A percentile compares a stretch with the other conserved stretches of the same genome.
phyloP scores from a whole-genome alignment of 2,113 vertebrate genomes.

The Lycaon pictus region DNA sequence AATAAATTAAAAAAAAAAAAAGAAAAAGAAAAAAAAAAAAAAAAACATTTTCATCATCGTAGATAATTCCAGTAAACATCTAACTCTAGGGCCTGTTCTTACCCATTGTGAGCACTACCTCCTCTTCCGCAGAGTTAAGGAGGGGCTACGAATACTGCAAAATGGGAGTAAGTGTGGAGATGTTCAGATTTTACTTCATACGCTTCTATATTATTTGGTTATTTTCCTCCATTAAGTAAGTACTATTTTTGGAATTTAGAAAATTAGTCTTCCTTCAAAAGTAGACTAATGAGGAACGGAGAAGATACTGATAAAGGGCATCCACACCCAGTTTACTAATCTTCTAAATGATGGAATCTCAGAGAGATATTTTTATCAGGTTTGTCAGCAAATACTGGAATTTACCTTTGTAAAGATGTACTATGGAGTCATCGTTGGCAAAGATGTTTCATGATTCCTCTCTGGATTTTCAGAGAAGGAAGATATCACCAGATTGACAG shows the following conservation, averaged over 20 bases:
- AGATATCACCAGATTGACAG: neutral
- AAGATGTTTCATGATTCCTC: neutral
- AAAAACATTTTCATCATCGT: neutral
- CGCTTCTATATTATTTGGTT: neutral
- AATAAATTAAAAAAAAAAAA: too few species aligned
- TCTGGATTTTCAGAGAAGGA: neutral
- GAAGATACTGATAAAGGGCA: conserved; percentile 4
- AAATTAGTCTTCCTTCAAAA: conserved; percentile 32
- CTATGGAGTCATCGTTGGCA: neutral
- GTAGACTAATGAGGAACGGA: neutral
- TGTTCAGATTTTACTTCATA: neutral
- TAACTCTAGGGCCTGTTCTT: neutral
- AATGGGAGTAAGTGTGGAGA: neutral
- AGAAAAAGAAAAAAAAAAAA: too few species aligned
- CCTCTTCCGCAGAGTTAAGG: neutral
- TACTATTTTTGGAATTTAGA: neutral
- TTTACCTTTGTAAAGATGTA: neutral
- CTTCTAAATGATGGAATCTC: neutral
- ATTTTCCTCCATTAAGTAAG: neutral
- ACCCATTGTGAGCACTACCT: neutral
- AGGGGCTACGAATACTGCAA: neutral
- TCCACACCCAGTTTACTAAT: neutral
- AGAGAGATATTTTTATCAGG: neutral
- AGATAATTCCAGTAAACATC: neutral
- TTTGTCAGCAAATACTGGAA: neutral